These are phyloP conservation scores for Ailuropoda melanoleuca DNA, from an alignment of 2,113 vertebrate genomes.

Conservation along the genomic window DNA sequence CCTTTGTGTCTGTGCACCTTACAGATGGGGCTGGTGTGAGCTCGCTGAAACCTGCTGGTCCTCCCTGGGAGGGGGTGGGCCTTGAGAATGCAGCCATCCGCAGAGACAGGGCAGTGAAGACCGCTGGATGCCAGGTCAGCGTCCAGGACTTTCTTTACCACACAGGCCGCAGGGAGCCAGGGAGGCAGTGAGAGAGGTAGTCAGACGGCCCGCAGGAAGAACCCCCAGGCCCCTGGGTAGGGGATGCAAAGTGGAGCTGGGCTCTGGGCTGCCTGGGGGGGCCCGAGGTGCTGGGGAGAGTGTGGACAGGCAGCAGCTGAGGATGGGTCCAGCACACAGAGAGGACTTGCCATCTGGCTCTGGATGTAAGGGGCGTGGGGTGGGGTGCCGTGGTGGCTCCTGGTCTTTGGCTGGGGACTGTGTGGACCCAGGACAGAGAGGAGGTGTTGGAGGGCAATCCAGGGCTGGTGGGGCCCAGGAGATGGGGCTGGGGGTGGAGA, in stretches of 20 bases:
- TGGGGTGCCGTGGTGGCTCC: not conserved
- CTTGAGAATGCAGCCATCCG: accelerated
- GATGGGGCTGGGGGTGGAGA: not conserved
- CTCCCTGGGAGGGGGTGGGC: too few species aligned
- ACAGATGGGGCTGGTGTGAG: not conserved
- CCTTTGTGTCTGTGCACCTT: not conserved
- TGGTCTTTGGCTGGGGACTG: not conserved
- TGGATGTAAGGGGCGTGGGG: not conserved
- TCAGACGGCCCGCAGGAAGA: not conserved
- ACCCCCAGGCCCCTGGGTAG: not conserved
- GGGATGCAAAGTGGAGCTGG: too few species aligned
- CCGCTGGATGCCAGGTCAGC: not conserved
- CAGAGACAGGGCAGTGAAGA: not conserved
- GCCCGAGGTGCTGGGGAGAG: not conserved
- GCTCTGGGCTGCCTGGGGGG: not conserved
- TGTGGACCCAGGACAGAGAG: not conserved
- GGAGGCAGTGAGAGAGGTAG: not conserved
- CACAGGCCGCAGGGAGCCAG: not conserved
- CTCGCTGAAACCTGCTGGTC: accelerated
- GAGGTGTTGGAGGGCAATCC: not conserved
- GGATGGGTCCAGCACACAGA: accelerated
- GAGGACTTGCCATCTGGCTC: not conserved
- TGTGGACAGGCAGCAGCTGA: not conserved
- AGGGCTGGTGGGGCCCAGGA: not conserved
- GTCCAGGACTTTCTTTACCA: not conserved